Base-by-base conservation (phyloP, 2,797 vertebrate species). In the Eulemur coronatus region DNA sequence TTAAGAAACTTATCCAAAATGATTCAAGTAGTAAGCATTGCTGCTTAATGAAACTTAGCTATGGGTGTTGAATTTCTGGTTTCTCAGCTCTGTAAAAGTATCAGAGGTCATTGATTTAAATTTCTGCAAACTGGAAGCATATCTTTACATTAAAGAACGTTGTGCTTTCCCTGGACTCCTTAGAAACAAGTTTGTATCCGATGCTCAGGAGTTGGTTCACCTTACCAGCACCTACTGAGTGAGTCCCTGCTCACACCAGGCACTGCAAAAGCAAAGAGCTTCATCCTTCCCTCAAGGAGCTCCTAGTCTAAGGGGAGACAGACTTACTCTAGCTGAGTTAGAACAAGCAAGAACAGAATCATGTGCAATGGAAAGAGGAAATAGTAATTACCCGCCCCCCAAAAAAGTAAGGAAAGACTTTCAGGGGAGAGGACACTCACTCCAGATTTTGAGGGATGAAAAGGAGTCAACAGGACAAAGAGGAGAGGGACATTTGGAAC, bases 111-210 rank as follows among this genome's bases (percentile, higher is more conserved):
- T 17, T 46, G 43, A 57, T 69, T 55, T n/a, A 93, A 79, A 84
- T 65, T 86, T 84, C 46, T 57, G n/a, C 14, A 52, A 91, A 52
- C 55, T 50, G 3, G 65, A 70, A 30, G 5, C 38, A 50, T 24
- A 69, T 9, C 26, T 91, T 84, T 67, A 92, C 89, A 93, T 76
- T 28, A 55, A 87, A 96, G 57, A 85, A 73, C 61, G 55, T 7
- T 84, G 9, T 72, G 4, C 57, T 96, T 75, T 92, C 26, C 88
- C 61, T 73, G n/a, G n/a, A 61, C 41, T 67, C 8, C 46, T 78
- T 84, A 70, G 72, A 89, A 81, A 78, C 67, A 38, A 52, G 41
- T 59, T 92, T 80, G 43, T 48, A 43, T 69, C 61, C 48, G 11
- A 76, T 72, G 55, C 22, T n/a, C 82, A 69, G 59, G 17, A 17